Evolutionary conservation across 2,888 invertebrate genomes (phyloP).

Genomic region (Masnerella sp.): DNA sequence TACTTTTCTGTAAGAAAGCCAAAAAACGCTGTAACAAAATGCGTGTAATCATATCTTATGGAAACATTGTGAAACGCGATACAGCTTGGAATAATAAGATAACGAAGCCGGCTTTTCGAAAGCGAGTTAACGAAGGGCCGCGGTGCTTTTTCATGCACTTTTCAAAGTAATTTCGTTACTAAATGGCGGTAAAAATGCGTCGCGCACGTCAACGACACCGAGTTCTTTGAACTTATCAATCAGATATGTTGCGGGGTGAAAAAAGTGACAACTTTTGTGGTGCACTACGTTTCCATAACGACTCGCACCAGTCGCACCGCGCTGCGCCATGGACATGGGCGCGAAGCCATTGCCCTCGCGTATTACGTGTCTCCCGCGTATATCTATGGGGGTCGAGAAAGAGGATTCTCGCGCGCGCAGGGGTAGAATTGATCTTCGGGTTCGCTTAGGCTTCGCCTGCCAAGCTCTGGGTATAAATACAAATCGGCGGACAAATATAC

Average conservation of each 20-base stretch:
- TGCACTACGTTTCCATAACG: slow-evolving; percentile 68
- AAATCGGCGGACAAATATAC: slow-evolving; percentile 30
- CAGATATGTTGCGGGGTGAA: slow-evolving; percentile 55
- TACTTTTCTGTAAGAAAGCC: too few relatives aligned
- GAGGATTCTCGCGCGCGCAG: slow-evolving; percentile 49
- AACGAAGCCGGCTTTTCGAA: too few relatives aligned
- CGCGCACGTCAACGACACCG: slow-evolving; percentile 28
- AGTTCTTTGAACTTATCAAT: slow-evolving; percentile 53
- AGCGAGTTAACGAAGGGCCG: too few relatives aligned
- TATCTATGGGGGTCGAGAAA: slow-evolving; percentile 51
- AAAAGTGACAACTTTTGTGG: slow-evolving; percentile 64
- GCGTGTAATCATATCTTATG: slow-evolving; percentile 14
- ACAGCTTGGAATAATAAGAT: slow-evolving; percentile 19
- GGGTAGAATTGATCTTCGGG: slow-evolving; percentile 57
- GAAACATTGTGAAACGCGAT: slow-evolving; percentile 23
- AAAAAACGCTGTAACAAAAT: slow-evolving; percentile 9
- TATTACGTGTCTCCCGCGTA: slow-evolving; percentile 63
- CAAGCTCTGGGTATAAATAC: slow-evolving; percentile 38
- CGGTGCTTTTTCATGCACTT: too few relatives aligned
- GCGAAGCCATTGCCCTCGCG: slow-evolving; percentile 65
- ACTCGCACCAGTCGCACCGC: slow-evolving; percentile 58
- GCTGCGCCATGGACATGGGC: slow-evolving; percentile 55
- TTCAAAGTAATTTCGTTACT: too few relatives aligned
- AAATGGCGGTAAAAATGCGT: too few relatives aligned
- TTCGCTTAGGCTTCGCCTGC: slow-evolving; percentile 30